phyloP scores from a whole-genome alignment of 2,113 vertebrate genomes.

The Cepphus grylle region DNA sequence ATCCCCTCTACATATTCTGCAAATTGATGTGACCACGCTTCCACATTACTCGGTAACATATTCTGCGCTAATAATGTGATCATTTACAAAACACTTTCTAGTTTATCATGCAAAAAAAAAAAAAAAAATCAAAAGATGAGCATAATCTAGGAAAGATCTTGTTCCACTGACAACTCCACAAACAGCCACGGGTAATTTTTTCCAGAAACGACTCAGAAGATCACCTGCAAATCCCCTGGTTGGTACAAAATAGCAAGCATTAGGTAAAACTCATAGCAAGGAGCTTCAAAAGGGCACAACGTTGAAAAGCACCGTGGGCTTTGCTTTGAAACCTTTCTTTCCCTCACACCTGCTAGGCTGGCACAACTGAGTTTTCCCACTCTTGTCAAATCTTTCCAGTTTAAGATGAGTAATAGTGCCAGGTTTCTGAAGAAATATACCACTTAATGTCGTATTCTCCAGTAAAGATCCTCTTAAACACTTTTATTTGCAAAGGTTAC shows the following conservation, averaged over 20 bases:
- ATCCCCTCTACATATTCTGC: not conserved
- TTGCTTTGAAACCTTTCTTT: not conserved
- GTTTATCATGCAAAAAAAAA: not conserved
- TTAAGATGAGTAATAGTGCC: conserved; percentile 25
- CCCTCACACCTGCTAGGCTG: not conserved
- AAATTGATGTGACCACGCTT: not conserved
- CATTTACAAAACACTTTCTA: not conserved
- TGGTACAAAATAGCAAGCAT: not conserved
- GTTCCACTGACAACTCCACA: not conserved
- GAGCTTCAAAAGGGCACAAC: not conserved
- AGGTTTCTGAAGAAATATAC: conserved; percentile 18
- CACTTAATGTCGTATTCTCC: not conserved
- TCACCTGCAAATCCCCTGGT: not conserved
- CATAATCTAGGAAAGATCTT: conserved; percentile 1
- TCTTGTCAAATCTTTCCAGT: conserved; percentile 6
- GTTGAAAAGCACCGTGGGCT: not conserved
- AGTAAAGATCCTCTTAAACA: not conserved
- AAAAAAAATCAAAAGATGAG: not conserved
- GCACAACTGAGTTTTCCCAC: not conserved
- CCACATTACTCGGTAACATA: not conserved
- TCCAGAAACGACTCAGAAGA: conserved; percentile 20
- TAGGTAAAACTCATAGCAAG: not conserved
- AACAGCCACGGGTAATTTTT: not conserved
- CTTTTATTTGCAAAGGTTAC: conserved; percentile 45
- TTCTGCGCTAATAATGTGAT: not conserved